A percentile compares a stretch with the other conserved stretches of the same genome.
phyloP scores from a whole-genome alignment of 1,140 invertebrate species.

The Bathynomus jamesi region DNA sequence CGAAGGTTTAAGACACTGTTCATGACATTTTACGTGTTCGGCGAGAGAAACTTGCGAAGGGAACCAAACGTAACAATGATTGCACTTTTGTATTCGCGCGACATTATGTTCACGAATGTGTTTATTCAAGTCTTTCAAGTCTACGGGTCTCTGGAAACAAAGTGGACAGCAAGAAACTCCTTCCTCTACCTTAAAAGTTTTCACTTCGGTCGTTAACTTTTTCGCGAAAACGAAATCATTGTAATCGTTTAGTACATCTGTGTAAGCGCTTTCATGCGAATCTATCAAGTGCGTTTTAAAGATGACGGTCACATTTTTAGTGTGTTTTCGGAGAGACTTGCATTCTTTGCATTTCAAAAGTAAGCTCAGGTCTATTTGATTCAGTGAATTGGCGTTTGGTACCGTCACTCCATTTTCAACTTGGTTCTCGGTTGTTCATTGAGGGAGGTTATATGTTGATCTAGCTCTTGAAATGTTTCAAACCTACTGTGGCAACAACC shows the following conservation, averaged over 20 bases:
- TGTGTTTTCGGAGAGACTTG: not conserved
- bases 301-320: not conserved
- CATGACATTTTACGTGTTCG: not conserved
- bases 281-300: not conserved
- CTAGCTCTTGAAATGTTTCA: not conserved
- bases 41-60: not conserved
- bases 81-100: not conserved
- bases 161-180: not conserved
- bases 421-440: not conserved
- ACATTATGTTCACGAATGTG: not conserved
- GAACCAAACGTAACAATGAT: not conserved
- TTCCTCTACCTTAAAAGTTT: not conserved
- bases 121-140: not conserved
- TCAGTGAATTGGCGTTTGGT: too few species aligned
- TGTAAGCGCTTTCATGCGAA: not conserved
- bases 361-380: not conserved
- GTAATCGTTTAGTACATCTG: not conserved
- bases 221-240: not conserved
- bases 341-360: not conserved
- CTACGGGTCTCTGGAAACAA: not conserved
- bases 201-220: not conserved
- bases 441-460: not conserved
- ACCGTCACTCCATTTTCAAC: too few species aligned
- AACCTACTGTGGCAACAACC: not conserved
- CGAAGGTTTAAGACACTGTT: not conserved